phyloP scores from a whole-genome alignment of 1,140 invertebrate genomes.

The Harpegnathos saltator region DNA sequence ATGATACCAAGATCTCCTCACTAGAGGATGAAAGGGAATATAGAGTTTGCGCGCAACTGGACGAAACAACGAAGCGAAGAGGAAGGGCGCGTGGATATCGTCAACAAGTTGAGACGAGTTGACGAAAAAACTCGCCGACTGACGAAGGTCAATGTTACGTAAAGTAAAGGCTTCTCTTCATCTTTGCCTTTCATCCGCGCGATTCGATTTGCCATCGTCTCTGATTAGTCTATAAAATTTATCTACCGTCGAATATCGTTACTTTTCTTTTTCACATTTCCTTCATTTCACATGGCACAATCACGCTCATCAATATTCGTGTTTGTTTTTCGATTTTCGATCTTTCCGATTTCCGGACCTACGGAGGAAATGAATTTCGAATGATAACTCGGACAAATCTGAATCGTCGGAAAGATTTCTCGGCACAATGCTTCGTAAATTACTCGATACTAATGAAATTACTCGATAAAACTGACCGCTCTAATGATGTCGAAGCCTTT shows the following conservation, averaged over 20 bases:
- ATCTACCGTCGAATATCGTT: background rate
- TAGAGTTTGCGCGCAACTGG: background rate
- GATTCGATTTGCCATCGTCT: background rate
- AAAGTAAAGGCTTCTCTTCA: constrained; percentile 71
- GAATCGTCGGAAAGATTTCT: too few species aligned
- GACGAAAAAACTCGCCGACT: constrained; percentile 75
- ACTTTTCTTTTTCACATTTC: too few species aligned
- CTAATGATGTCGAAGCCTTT: too few species aligned
- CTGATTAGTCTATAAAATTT: background rate
- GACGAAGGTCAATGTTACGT: constrained; percentile 82
- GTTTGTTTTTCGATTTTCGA: too few species aligned
- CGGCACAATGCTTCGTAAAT: too few species aligned
- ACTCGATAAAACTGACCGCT: too few species aligned
- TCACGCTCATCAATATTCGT: too few species aligned
- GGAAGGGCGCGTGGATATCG: background rate
- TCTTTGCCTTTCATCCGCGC: constrained; percentile 41
- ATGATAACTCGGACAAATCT: too few species aligned
- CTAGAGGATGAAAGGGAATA: background rate
- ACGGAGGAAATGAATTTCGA: too few species aligned
- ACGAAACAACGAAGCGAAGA: background rate
- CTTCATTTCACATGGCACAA: too few species aligned
- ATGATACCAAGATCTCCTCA: background rate
- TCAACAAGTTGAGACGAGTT: constrained; percentile 53
- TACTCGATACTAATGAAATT: too few species aligned
- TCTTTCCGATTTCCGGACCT: too few species aligned